These are phyloP conservation scores for Xestia rhomboidea DNA, from an alignment of 2,888 invertebrate species.

Conservation along the genomic window DNA sequence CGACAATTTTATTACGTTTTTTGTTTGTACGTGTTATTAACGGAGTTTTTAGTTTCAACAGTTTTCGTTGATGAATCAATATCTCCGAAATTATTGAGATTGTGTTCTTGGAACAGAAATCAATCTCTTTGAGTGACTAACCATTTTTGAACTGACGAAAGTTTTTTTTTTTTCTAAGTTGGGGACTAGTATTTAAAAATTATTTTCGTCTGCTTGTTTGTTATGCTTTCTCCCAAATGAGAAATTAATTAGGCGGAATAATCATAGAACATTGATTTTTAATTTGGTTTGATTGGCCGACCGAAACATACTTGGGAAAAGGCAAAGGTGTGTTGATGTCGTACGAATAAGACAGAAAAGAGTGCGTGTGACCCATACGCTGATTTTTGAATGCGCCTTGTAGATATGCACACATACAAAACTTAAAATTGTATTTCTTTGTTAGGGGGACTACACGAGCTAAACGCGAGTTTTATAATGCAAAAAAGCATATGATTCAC, in stretches of 20 bases:
- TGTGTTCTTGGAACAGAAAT: not conserved
- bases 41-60: slow-evolving; percentile 6
- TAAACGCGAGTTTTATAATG: no score
- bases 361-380: not conserved
- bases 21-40: slow-evolving; percentile 15
- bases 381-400: not conserved
- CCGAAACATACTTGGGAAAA: not conserved
- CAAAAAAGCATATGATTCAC: no score
- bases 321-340: not conserved
- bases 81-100: not conserved
- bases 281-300: not conserved
- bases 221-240: no score
- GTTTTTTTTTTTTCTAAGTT: not conserved
- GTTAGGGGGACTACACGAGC: no score
- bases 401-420: no score
- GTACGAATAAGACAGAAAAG: not conserved
- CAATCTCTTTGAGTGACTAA: not conserved
- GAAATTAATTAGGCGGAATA: no score
- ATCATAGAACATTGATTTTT: not conserved
- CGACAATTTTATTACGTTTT: slow-evolving; percentile 26
- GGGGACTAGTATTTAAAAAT: no score
- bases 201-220: no score
- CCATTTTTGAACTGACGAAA: not conserved
- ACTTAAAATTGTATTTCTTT: not conserved
- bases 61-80: slow-evolving; percentile 7